Conservation (phyloP, 2,113 vertebrate genomes). For the Triplophysa tibetana region DNA sequence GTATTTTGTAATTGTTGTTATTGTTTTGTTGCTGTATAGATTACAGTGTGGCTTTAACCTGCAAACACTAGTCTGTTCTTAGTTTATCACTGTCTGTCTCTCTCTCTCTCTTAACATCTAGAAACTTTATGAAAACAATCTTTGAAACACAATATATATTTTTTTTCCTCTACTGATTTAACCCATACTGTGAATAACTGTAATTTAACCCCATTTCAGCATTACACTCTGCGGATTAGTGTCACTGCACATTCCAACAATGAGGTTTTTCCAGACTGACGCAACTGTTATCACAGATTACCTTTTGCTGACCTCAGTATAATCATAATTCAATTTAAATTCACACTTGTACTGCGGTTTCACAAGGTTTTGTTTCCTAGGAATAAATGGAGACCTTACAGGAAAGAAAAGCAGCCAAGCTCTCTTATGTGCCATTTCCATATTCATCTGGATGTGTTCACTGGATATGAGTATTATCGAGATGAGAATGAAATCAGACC, state of each 20-base stretch:
- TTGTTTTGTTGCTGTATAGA: constrained; percentile 31
- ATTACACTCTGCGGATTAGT: constrained; percentile 15
- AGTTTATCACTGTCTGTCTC: background rate
- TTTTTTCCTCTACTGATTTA: background rate
- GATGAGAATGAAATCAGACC: constrained; percentile 13
- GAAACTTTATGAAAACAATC: background rate
- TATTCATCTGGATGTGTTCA: constrained; percentile 21
- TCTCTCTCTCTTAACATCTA: background rate
- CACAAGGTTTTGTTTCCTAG: constrained; percentile 23
- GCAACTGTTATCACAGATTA: constrained; percentile 13
- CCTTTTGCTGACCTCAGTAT: constrained; percentile 11
- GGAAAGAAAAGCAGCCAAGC: background rate
- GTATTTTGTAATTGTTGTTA: constrained; percentile 29
- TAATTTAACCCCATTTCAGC: constrained; percentile 14
- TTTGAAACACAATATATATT: background rate
- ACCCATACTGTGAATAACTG: constrained; percentile 6
- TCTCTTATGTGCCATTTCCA: constrained; percentile 21
- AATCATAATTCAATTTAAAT: background rate
- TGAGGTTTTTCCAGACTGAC: constrained; percentile 28
- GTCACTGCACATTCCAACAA: constrained; percentile 28
- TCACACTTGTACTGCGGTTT: constrained; percentile 8
- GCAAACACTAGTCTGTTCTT: background rate
- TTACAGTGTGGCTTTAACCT: constrained; percentile 11
- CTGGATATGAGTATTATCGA: constrained; percentile 8
- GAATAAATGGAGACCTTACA: background rate